Conservation (phyloP, 2,113 vertebrate species). For the Gopherus evgoodei region DNA sequence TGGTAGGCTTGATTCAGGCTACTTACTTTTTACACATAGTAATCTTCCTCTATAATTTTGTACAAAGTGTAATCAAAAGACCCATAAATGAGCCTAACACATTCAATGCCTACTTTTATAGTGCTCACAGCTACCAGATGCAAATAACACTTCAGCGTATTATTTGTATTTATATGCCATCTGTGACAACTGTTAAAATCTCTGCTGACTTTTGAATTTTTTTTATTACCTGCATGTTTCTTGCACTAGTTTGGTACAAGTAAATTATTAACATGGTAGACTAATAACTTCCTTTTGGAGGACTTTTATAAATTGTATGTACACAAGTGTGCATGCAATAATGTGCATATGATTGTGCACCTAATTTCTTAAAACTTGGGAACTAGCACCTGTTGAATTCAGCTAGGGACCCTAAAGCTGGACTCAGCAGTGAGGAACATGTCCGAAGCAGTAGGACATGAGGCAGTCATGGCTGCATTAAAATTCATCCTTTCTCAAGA, state of each 20-base stretch:
- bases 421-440: neutral
- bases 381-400: neutral
- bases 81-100: neutral
- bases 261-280: neutral
- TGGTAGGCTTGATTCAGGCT: neutral
- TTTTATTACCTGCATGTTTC: neutral
- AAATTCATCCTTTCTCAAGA: neutral
- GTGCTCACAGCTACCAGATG: neutral
- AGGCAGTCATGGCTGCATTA: neutral
- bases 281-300: accelerated
- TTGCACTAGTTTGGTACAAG: neutral
- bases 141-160: neutral
- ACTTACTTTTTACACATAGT: neutral
- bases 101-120: neutral
- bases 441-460: neutral
- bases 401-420: neutral
- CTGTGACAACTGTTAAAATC: neutral
- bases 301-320: neutral
- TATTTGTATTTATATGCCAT: neutral
- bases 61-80: neutral
- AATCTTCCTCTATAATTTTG: neutral
- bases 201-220: neutral
- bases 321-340: neutral
- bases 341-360: neutral
- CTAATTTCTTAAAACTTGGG: neutral